These are phyloP conservation scores for Caracal caracal DNA, from an alignment of 2,113 vertebrate genomes.

Conservation along the genomic window DNA sequence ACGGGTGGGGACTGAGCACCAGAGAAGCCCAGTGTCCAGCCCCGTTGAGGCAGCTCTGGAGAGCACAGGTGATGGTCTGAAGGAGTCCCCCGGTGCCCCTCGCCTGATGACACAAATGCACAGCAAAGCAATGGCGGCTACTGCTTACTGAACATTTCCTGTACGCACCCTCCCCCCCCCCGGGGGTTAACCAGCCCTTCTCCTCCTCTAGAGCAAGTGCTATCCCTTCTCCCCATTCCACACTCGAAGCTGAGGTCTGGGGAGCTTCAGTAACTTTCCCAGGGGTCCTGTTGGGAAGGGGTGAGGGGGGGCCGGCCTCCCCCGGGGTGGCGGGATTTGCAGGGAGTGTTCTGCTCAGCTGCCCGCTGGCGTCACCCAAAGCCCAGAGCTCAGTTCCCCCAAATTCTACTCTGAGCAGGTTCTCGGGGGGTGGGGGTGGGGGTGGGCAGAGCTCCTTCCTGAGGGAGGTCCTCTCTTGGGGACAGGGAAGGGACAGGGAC, in stretches of 20 bases:
- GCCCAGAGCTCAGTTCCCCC: neutral
- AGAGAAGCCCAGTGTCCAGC: neutral
- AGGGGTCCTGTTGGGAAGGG: neutral
- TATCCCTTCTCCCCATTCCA: neutral
- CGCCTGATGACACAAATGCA: accelerated
- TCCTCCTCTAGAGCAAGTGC: neutral
- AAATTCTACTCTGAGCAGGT: neutral
- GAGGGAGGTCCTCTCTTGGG: neutral
- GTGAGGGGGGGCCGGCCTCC: neutral
- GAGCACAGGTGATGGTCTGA: neutral
- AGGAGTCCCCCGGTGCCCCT: neutral
- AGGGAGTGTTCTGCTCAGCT: neutral
- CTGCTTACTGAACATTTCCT: accelerated
- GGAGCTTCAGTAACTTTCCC: neutral
- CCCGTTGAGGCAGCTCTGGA: neutral
- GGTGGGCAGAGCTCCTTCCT: neutral
- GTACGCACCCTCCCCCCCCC: accelerated
- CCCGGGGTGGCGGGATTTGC: accelerated
- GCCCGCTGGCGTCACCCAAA: accelerated
- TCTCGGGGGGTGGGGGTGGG: neutral
- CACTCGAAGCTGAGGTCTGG: neutral
- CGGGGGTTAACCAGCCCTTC: accelerated
- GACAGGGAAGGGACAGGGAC: neutral
- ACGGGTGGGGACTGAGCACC: neutral
- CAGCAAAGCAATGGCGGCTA: accelerated